A percentile compares a stretch with the other conserved stretches of the same genome.
phyloP scores from a whole-genome alignment of 2,888 invertebrate genomes.

The Pachycephus smyrnensis region DNA sequence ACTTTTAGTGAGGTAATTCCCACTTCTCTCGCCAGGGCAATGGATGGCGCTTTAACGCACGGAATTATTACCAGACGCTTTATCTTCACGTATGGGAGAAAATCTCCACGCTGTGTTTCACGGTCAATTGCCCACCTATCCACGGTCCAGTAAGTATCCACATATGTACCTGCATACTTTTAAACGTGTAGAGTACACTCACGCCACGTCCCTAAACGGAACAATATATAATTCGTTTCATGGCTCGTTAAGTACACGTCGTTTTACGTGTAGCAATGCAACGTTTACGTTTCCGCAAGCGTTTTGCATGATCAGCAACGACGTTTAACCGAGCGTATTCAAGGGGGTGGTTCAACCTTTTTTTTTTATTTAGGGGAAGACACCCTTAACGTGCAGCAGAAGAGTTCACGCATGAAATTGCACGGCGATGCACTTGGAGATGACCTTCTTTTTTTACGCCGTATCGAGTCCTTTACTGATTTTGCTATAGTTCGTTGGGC shows the following conservation, averaged over 20 bases:
- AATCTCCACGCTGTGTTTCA: constrained; percentile 34
- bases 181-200: neutral
- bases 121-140: constrained; percentile 37
- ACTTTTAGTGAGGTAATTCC: neutral
- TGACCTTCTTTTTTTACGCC: neutral
- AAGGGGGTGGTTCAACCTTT: neutral
- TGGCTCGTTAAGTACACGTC: constrained; percentile 41
- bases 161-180: neutral
- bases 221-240: constrained; percentile 46
- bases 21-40: neutral
- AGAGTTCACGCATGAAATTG: neutral
- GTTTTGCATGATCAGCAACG: neutral
- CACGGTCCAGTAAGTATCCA: neutral
- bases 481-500: neutral
- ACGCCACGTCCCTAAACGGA: constrained; percentile 6
- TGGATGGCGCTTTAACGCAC: neutral
- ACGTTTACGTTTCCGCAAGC: neutral
- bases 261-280: neutral
- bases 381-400: neutral
- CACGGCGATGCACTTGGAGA: neutral
- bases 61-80: neutral
- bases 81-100: constrained; percentile 8
- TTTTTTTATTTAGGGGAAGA: neutral
- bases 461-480: neutral
- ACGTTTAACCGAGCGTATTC: neutral